A percentile compares a stretch with the other conserved stretches of the same genome.
phyloP scores from a whole-genome alignment of 2,888 invertebrate species.

The Nephrotoma flavescens region DNA sequence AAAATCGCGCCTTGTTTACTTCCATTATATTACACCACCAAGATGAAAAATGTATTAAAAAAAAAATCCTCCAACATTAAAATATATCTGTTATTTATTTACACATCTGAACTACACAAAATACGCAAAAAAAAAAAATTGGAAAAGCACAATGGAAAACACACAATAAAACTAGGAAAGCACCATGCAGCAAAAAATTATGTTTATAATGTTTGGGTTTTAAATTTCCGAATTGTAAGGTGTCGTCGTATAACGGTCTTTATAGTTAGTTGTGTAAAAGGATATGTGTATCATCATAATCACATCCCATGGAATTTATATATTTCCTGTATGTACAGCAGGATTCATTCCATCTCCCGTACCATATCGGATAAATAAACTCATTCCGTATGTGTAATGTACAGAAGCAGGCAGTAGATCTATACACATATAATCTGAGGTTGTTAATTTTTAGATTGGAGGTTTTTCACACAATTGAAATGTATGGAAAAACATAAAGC shows the following conservation, averaged over 20 bases:
- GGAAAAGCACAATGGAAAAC: background rate
- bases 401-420: too few relatives aligned
- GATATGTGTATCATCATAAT: background rate
- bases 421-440: background rate
- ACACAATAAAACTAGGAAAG: background rate
- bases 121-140: background rate
- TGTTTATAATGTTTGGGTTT: background rate
- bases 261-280: background rate
- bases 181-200: background rate
- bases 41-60: background rate
- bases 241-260: background rate
- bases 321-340: background rate
- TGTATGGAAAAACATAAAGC: background rate
- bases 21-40: background rate
- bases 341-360: background rate
- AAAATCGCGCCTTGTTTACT: background rate
- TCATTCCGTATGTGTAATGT: background rate
- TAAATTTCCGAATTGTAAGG: background rate
- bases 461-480: background rate
- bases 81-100: background rate
- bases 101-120: background rate
- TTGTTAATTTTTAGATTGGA: background rate
- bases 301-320: background rate
- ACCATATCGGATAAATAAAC: background rate
- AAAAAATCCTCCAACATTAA: background rate